Evolutionary conservation across 2,113 vertebrate genomes (phyloP).

Genomic region (Mastomys natalensis): DNA sequence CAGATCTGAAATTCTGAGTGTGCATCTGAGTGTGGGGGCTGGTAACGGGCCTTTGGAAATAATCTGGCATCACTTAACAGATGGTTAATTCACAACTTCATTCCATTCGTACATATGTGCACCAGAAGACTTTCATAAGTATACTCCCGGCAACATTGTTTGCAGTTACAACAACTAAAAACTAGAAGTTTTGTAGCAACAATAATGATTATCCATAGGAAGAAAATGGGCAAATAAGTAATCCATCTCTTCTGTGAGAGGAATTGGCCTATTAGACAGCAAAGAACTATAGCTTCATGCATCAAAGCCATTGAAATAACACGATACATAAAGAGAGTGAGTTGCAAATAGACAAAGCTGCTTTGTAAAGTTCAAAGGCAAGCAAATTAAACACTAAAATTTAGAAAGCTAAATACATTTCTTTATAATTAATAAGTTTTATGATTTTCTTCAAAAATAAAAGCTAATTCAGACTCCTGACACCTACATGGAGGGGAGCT

Average conservation of each 20-base stretch:
- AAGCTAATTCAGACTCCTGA: background rate
- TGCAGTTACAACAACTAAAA: slow-evolving; percentile 11
- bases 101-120: slow-evolving; percentile 31
- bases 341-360: background rate
- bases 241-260: background rate
- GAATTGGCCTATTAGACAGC: background rate
- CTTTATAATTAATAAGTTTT: background rate
- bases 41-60: slow-evolving; percentile 31
- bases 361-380: slow-evolving; percentile 38
- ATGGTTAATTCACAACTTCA: slow-evolving; percentile 41
- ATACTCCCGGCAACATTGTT: background rate
- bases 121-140: slow-evolving; percentile 31
- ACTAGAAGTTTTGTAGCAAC: background rate
- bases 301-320: background rate
- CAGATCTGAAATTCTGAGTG: slow-evolving; percentile 10
- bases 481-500: background rate
- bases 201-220: background rate
- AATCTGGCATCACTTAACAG: slow-evolving; percentile 57
- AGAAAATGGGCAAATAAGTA: slow-evolving; percentile 5
- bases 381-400: slow-evolving; percentile 27
- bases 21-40: background rate
- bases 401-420: background rate
- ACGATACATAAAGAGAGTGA: background rate
- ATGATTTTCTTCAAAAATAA: background rate
- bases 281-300: background rate